Conservation (phyloP, 2,113 vertebrate species). For the Gnathochromis pfefferi region DNA sequence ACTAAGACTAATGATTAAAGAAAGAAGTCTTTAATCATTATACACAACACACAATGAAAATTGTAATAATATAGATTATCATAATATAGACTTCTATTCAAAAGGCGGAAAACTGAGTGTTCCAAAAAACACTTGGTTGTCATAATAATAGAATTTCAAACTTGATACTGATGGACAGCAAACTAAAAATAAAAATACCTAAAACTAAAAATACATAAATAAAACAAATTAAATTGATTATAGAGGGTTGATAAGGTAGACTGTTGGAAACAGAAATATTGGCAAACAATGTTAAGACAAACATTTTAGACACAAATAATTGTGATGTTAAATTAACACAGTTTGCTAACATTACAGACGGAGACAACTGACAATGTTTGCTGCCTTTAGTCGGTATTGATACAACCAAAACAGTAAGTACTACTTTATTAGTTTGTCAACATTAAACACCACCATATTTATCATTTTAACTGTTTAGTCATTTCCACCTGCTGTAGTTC, state of each 20-base stretch:
- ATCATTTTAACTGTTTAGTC: neutral
- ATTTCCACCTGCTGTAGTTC: neutral
- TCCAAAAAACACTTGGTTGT: neutral
- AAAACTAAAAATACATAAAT: neutral
- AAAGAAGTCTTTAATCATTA: neutral
- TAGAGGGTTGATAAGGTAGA: neutral
- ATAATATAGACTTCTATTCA: neutral
- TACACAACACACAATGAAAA: neutral
- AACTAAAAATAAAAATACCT: neutral
- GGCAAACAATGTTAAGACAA: neutral
- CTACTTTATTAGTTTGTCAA: neutral
- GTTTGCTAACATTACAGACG: fast-evolving
- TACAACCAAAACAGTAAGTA: neutral
- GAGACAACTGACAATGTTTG: neutral
- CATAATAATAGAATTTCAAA: neutral
- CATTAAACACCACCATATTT: neutral
- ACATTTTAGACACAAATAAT: neutral
- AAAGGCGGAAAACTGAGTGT: neutral
- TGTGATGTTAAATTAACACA: neutral
- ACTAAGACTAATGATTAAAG: neutral
- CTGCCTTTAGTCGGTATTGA: neutral
- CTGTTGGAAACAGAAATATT: neutral
- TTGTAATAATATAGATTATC: neutral
- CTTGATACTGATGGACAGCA: neutral
- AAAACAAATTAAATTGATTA: neutral